Evolutionary conservation across 2,113 vertebrate genomes (phyloP).

Genomic region (Romanogobio albipinnatus): DNA sequence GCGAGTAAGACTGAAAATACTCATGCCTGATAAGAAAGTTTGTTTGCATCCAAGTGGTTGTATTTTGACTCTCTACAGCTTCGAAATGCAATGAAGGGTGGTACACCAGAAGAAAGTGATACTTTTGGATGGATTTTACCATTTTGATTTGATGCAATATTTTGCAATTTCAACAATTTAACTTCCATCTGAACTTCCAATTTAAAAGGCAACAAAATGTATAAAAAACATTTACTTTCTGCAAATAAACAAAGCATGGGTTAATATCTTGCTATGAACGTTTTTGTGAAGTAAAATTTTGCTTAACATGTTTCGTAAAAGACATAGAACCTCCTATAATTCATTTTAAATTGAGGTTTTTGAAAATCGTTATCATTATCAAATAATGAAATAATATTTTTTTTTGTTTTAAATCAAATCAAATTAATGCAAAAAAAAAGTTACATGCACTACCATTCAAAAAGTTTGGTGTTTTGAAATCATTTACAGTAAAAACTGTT

Average conservation of each 20-base stretch:
- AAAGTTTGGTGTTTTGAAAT: too few species aligned
- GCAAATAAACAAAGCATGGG: neutral
- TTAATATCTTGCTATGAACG: neutral
- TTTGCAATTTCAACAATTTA: neutral
- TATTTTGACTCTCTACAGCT: neutral
- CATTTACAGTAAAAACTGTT: too few species aligned
- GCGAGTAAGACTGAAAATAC: constrained; percentile 6
- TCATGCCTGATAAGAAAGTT: neutral
- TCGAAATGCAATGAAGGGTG: neutral
- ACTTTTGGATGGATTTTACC: neutral
- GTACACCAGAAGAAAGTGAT: neutral
- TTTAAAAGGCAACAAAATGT: neutral
- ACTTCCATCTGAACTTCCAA: neutral
- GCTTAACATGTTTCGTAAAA: neutral
- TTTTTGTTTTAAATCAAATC: neutral
- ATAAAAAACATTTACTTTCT: neutral
- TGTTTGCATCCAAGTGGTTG: neutral
- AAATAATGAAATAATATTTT: neutral
- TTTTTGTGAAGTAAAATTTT: neutral
- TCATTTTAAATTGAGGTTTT: neutral
- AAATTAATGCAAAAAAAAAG: neutral
- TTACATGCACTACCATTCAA: neutral
- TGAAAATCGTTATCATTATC: too few species aligned
- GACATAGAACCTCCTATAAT: neutral
- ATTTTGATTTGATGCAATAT: neutral